Evolutionary conservation across 1,140 invertebrate species (phyloP), one percentile per base, ranked within the genome.

Genomic region (Hypothenemus hampei): DNA sequence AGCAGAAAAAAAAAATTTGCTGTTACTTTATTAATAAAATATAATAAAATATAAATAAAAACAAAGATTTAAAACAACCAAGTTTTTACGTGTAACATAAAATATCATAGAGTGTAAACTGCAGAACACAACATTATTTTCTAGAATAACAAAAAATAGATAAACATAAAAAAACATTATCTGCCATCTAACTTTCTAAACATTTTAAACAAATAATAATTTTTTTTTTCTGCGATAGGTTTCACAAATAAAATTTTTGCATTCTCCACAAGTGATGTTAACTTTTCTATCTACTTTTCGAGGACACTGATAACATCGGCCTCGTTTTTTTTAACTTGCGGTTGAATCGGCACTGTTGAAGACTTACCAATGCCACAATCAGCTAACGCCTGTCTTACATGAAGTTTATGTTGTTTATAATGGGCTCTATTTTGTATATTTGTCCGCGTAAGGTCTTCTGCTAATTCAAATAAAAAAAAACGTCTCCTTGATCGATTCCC

Each of bases 301-400:
- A 26, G 49, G 39, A 52, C 49, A 45, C 6, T 45, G 11, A 29
- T 54, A 54, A 54, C 51, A 54, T 35, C 51, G 33, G 1, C 7
- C 51, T 26, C 51, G 41, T 36, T 54, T 54, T 26, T 29, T 47
- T 15, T 2, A 4, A n/a, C 11, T 13, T 4, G 8, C n/a, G 6
- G 2, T 13, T 37, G 11, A 31, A 16, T 8, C 16, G 3, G 4
- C 4, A 22, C 20, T 16, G 31, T 3, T 2, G 45, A 26, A 18
- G 16, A n/a, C 19, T 52, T 6, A 5, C 39, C 3, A 44, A 44
- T 52, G 22, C 19, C 39, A 44, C 37, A 52, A 24, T 52, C 49
- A 3, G 3, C 11, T 21, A 52, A 26, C 20, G 24, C 45, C 6
- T 10, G 22, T 15, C 39, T 43, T 47, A 47, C 5, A 47, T 47